Evolutionary conservation across 2,113 vertebrate species (phyloP).

Genomic region (Suncus etruscus): DNA sequence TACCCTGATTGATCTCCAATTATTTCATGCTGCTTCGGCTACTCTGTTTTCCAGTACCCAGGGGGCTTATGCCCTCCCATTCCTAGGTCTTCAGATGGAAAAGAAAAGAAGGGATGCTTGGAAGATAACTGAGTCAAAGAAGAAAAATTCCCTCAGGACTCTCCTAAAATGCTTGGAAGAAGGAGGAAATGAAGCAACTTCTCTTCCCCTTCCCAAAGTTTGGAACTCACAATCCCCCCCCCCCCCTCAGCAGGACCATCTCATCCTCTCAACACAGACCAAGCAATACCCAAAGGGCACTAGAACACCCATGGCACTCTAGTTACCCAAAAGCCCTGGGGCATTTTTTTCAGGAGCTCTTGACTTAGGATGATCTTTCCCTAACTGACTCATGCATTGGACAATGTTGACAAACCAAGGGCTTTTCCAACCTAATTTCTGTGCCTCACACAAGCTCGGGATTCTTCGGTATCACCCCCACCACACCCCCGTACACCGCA

Average conservation of each 20-base stretch:
- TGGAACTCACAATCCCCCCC: not conserved
- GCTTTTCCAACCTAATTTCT: slow-evolving; percentile 79
- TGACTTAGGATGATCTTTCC: slow-evolving; percentile 82
- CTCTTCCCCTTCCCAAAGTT: slow-evolving; percentile 1
- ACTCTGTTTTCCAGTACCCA: slow-evolving; percentile 35
- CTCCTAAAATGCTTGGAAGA: slow-evolving; percentile 47
- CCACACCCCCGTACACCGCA: not conserved
- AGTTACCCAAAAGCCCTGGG: slow-evolving; percentile 75
- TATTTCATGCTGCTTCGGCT: slow-evolving; percentile 60
- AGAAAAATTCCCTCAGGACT: slow-evolving; percentile 57
- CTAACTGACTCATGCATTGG: slow-evolving; percentile 79
- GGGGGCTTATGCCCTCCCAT: slow-evolving; percentile 57
- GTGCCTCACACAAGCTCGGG: slow-evolving; percentile 65
- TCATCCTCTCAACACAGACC: slow-evolving; percentile 69
- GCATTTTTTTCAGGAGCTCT: slow-evolving; percentile 81
- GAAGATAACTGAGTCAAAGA: slow-evolving; percentile 52
- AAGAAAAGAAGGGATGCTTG: not conserved
- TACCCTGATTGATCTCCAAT: slow-evolving; percentile 66
- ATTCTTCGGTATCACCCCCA: not conserved
- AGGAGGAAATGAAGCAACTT: slow-evolving; percentile 70
- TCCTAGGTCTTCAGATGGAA: slow-evolving; percentile 59
- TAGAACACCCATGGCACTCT: not conserved
- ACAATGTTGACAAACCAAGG: slow-evolving; percentile 73
- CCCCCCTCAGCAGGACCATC: slow-evolving; percentile 58
- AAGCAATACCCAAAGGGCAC: slow-evolving; percentile 70